phyloP scores from a whole-genome alignment of 2,113 vertebrate genomes.

The Tretioscincus oriximinensis region DNA sequence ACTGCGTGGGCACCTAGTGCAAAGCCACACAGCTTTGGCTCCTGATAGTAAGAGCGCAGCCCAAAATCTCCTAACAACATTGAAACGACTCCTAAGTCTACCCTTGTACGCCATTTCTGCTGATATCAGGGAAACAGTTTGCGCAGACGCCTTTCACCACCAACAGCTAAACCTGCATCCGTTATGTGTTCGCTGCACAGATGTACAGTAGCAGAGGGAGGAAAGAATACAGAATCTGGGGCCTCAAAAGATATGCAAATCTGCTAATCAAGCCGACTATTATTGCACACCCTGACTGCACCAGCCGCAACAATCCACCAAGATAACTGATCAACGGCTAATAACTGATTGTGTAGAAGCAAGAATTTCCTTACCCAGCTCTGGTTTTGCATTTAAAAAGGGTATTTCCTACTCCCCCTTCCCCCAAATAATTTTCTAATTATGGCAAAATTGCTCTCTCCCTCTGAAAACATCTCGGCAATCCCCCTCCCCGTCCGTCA shows the following conservation, averaged over 20 bases:
- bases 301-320: constrained; percentile 69
- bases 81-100: too few relatives aligned
- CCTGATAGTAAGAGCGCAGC: too few relatives aligned
- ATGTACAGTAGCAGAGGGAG: constrained; percentile 77
- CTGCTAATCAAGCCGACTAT: constrained; percentile 81
- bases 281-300: constrained; percentile 65
- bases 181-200: constrained; percentile 66
- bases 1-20: too few relatives aligned
- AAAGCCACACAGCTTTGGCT: too few relatives aligned
- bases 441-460: constrained; percentile 74
- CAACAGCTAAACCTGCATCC: constrained; percentile 54
- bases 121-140: constrained; percentile 20
- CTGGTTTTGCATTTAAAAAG: constrained; percentile 61
- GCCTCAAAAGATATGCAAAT: constrained; percentile 84
- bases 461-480: constrained; percentile 69
- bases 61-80: too few relatives aligned
- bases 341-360: constrained; percentile 76
- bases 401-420: too few relatives aligned
- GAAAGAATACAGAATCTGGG: constrained; percentile 70
- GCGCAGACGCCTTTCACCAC: constrained; percentile 4
- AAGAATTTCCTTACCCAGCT: constrained; percentile 72
- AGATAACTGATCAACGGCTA: constrained; percentile 81
- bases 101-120: background rate
- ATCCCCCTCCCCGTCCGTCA: constrained; percentile 44
- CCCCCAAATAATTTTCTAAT: constrained; percentile 69